Evolutionary conservation across 1,140 invertebrate species (phyloP).

Genomic region (Drosophila lini): DNA sequence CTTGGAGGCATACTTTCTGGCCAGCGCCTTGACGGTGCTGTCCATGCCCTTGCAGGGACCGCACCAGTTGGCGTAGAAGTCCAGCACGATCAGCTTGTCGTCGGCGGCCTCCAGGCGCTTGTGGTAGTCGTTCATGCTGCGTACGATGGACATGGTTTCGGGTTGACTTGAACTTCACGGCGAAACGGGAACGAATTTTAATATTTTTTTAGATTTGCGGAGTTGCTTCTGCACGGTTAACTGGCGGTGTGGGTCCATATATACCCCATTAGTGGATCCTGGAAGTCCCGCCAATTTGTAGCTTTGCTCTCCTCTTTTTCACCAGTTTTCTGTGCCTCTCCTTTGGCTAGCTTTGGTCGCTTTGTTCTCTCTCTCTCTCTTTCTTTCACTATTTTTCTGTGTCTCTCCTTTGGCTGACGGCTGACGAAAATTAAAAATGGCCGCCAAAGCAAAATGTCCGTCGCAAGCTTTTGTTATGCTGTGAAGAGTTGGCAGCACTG

Average conservation of each 20-base stretch:
- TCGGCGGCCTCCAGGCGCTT: conserved; percentile 85
- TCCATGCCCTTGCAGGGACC: conserved; percentile 88
- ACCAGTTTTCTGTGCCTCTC: too few species aligned
- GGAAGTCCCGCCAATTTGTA: conserved; percentile 29
- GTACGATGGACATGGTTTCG: conserved; percentile 30
- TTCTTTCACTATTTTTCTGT: neutral
- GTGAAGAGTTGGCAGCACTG: too few species aligned
- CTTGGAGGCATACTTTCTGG: conserved; percentile 43
- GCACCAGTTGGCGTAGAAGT: conserved; percentile 85
- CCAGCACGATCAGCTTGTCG: conserved; percentile 87
- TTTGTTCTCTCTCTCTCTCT: neutral
- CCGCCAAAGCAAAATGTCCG: conserved; percentile 4
- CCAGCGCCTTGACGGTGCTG: conserved; percentile 73
- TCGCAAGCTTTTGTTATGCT: too few species aligned
- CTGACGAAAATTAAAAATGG: conserved; percentile 6
- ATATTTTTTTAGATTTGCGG: neutral
- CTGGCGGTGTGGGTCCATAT: neutral
- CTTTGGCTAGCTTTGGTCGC: neutral
- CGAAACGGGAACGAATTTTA: neutral
- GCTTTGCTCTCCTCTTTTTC: neutral
- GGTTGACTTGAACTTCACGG: neutral
- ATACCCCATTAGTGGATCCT: conserved; percentile 13
- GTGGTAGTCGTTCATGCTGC: conserved; percentile 50
- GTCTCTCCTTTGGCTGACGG: neutral
- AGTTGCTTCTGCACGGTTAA: neutral